Evolutionary conservation across 2,888 invertebrate species (phyloP).

Genomic region (Anorthoa munda): DNA sequence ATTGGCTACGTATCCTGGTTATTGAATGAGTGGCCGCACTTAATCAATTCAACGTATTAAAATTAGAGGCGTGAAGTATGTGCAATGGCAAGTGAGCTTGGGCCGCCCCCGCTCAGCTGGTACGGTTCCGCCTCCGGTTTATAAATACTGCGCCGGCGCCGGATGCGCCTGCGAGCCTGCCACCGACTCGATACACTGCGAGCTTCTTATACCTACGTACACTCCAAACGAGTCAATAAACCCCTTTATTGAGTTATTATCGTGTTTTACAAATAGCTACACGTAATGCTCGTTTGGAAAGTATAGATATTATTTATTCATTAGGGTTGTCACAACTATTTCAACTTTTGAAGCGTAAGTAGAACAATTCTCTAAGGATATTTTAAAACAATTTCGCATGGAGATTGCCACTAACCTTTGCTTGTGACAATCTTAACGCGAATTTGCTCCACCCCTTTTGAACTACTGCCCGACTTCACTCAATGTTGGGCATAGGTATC

Average conservation of each 20-base stretch:
- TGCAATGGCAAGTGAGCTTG: constrained; percentile 66
- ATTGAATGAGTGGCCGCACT: constrained; percentile 66
- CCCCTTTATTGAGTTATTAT: constrained; percentile 81
- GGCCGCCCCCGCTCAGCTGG: constrained; percentile 79
- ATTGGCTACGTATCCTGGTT: constrained; percentile 39
- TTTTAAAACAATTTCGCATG: neutral
- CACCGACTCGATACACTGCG: constrained; percentile 68
- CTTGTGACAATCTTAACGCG: no score
- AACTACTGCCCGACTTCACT: no score
- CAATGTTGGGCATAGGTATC: no score
- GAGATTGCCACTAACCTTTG: neutral
- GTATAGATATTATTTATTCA: constrained; percentile 62
- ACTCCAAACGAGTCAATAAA: constrained; percentile 75
- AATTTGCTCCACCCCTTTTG: no score
- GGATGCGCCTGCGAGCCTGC: constrained; percentile 81
- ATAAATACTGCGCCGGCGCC: constrained; percentile 87
- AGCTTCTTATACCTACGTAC: constrained; percentile 70
- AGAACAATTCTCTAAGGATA: neutral
- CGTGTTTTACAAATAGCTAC: constrained; percentile 78
- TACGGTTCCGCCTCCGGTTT: constrained; percentile 85
- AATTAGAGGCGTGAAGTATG: constrained; percentile 73
- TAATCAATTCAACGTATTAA: constrained; percentile 71
- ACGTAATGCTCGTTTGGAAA: constrained; percentile 64
- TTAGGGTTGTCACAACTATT: constrained; percentile 51
- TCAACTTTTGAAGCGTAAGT: neutral